phyloP scores from a whole-genome alignment of 2,113 vertebrate species.

The Poicephalus gulielmi region DNA sequence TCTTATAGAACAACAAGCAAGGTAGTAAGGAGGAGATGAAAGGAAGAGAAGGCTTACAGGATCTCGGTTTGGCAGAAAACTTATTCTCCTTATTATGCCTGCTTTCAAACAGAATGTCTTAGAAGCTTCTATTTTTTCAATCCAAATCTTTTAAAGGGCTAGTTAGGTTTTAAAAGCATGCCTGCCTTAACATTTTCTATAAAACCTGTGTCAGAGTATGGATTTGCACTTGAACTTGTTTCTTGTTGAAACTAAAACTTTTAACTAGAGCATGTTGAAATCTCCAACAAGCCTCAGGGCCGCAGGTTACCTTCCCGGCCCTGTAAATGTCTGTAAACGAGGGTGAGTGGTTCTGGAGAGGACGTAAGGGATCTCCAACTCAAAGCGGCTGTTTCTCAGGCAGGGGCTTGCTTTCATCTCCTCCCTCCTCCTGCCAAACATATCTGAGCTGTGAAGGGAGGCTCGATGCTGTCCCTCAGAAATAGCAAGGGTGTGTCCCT shows the following conservation, averaged over 20 bases:
- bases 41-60: neutral
- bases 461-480: fast-evolving
- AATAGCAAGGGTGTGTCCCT: neutral
- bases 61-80: neutral
- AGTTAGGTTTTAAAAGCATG: neutral
- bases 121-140: neutral
- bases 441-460: fast-evolving
- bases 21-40: slow-evolving; percentile 1
- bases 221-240: neutral
- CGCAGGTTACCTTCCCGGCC: neutral
- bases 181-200: neutral
- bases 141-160: neutral
- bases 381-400: neutral
- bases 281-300: neutral
- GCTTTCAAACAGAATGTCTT: neutral
- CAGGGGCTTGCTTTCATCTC: fast-evolving
- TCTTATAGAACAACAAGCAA: slow-evolving; percentile 9
- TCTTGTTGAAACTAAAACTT: neutral
- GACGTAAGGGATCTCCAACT: neutral
- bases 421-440: fast-evolving
- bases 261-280: neutral
- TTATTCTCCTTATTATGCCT: neutral
- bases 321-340: neutral
- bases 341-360: neutral
- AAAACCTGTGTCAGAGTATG: neutral